Conservation (phyloP, 2,113 vertebrate species). For the Bagarius yarrelli region DNA sequence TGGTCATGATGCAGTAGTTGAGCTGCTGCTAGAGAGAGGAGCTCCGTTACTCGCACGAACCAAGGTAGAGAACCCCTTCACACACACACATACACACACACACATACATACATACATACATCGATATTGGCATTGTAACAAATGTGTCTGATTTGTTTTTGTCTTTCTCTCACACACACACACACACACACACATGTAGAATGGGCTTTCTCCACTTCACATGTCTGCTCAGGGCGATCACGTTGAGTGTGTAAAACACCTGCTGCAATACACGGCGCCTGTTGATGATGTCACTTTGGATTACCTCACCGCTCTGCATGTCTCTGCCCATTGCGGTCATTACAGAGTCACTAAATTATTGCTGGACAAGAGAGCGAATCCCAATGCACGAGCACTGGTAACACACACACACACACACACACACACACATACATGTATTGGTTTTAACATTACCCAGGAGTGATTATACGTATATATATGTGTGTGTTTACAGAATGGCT, state of each 20-base stretch:
- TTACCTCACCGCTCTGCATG: slow-evolving; percentile 93
- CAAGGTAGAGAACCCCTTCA: slow-evolving; percentile 79
- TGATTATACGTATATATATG: background rate
- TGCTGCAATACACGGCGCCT: slow-evolving; percentile 90
- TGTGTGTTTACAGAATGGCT: slow-evolving; percentile 83
- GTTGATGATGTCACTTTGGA: slow-evolving; percentile 96
- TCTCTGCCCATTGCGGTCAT: slow-evolving; percentile 96
- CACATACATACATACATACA: slow-evolving; percentile 54
- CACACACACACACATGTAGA: slow-evolving; percentile 69
- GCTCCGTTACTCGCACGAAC: slow-evolving; percentile 93
- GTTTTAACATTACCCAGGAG: background rate
- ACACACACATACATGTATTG: background rate
- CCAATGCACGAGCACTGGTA: slow-evolving; percentile 93
- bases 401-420: slow-evolving; percentile 12
- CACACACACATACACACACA: slow-evolving; percentile 43
- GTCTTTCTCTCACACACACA: slow-evolving; percentile 47
- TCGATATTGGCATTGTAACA: slow-evolving; percentile 44
- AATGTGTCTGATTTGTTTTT: slow-evolving; percentile 1
- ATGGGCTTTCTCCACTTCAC: slow-evolving; percentile 93
- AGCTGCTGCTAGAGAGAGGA: slow-evolving; percentile 87
- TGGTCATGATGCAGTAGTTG: slow-evolving; percentile 90
- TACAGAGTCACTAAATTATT: slow-evolving; percentile 97
- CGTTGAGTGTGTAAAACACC: slow-evolving; percentile 90
- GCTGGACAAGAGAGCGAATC: slow-evolving; percentile 96
- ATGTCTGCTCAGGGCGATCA: slow-evolving; percentile 98